Evolutionary conservation across 2,113 vertebrate genomes (phyloP), one percentile per base, ranked within the genome.

Genomic region (Apteryx mantelli): DNA sequence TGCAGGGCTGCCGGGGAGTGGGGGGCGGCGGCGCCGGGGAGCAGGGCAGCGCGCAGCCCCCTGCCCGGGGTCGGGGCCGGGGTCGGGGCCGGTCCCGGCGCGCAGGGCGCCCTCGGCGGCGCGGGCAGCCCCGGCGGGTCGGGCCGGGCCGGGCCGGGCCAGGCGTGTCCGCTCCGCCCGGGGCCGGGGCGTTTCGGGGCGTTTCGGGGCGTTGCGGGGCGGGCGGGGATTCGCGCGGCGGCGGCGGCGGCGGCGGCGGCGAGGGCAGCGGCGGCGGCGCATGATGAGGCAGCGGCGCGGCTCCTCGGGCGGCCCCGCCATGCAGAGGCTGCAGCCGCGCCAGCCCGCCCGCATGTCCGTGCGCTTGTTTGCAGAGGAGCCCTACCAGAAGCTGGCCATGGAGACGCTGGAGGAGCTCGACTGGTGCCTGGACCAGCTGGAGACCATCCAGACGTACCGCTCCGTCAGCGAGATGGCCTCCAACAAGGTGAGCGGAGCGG

Each of bases 401-500:
- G 99, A 99, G 97, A 99, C 99, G 50, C 98, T 99, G 98, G 99
- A 99, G 97, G 99, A 99, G 97, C 95, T 99, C 98, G 99, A 99
- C 99, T 99, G 99, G 99, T 99, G 99, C 98, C 97, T 99, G 97
- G 99, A 99, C 97, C 99, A 99, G 98, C 99, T 99, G 96, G 99
- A 99, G 98, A 99, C 99, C 94, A 99, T 99, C 96, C 99, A 99
- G 98, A 99, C 99, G 46, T 99, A 99, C 97, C 98, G 99, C 95
- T 99, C 99, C 5, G 99, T 99, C 98, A 99, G 99, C 18, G 99
- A 99, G 98, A 99, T 99, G 99, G 99, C 99, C 95, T 99, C 99
- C 64, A 99, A 99, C 97, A 99, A 99, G 99, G 99, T 99, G 99
- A 96, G 98, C 69, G 44, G 36, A 36, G 36, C 36, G 36, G 36